These are phyloP conservation scores for Geodia barretti DNA, from an alignment of 37 sponge, comb jelly and placozoan species.

Conservation along the genomic window DNA sequence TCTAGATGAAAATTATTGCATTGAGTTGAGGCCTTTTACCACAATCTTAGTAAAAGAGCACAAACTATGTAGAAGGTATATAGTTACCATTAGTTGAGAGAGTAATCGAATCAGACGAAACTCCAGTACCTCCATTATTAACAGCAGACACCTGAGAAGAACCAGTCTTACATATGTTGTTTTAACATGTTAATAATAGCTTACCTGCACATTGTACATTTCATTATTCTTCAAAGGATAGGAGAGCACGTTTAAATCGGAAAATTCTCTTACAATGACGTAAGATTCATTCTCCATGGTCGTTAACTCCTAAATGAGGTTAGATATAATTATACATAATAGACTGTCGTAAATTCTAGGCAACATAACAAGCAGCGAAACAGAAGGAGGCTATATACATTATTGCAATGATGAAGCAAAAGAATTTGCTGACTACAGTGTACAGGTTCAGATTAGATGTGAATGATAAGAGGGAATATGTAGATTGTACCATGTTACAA, in stretches of 20 bases:
- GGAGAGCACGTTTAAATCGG: background rate
- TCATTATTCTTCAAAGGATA: background rate
- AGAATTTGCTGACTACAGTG: too few species aligned
- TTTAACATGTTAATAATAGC: background rate
- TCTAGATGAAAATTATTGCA: background rate
- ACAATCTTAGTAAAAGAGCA: too few species aligned
- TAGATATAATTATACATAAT: background rate
- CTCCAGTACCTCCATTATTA: slow-evolving; percentile 22
- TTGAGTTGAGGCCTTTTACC: background rate
- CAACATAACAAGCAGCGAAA: too few species aligned
- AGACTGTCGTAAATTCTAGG: too few species aligned
- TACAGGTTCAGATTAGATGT: too few species aligned
- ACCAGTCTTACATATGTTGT: too few species aligned
- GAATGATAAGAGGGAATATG: too few species aligned
- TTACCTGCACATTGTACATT: background rate
- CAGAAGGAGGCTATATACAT: too few species aligned
- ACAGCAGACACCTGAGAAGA: slow-evolving; percentile 16
- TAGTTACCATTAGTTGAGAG: slow-evolving; percentile 18
- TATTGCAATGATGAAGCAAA: too few species aligned
- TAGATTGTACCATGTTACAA: too few species aligned
- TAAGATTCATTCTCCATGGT: background rate
- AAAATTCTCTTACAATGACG: background rate
- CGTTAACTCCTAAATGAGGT: background rate
- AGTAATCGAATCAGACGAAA: background rate
- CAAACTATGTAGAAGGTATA: background rate